Base-by-base conservation (phyloP, 2,888 invertebrate genomes). In the Sinohyriopsis cumingii region DNA sequence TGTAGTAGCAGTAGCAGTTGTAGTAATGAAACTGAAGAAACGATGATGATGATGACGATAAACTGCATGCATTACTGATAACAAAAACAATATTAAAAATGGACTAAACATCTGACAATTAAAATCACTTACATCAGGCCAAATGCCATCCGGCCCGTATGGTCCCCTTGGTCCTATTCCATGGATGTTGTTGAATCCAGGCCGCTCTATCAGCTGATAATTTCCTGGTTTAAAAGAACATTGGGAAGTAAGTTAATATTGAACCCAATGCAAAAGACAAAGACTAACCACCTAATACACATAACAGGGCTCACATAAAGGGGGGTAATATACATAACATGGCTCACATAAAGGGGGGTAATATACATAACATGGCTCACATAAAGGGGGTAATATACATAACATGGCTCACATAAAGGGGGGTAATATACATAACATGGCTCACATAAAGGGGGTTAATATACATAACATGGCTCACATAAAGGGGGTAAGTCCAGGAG, bases 141-240 rank as follows among this genome's bases (percentile, higher is more conserved):
- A 45, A 12, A 15, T 12, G 45, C 45, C 45, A 45, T 45, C 45
- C 3, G 45, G 45, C 45, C 45, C 45, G 15, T 45, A 45, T 15
- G 45, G 45, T 45, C 45, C 45, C 45, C 45, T 45, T 45, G 45
- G 45, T 45, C 45, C 45, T 3, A 45, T 45, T 45, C 45, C 45
- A 15, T 45, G 45, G 15, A 45, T 69, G 57, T 78, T 78, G 60
- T 82, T 79, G 68, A 82, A 82, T 28, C 82, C 85, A 45, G 88
- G 87, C 25, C 83, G 78, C 62, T 88, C 88, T 66, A 89, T 86
- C 77, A 89, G 76, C 66, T 86, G 82, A 72, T 88, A 89, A 67
- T 88, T 87, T 45, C 89, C 89, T 89, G 75, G 5, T 53, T 60
- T 12, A 59, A 61, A 63, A 57, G n/a, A 19, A 56, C 19, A 15